Evolutionary conservation across 1,140 invertebrate species (phyloP).

Genomic region (Melipona quadrifasciata): DNA sequence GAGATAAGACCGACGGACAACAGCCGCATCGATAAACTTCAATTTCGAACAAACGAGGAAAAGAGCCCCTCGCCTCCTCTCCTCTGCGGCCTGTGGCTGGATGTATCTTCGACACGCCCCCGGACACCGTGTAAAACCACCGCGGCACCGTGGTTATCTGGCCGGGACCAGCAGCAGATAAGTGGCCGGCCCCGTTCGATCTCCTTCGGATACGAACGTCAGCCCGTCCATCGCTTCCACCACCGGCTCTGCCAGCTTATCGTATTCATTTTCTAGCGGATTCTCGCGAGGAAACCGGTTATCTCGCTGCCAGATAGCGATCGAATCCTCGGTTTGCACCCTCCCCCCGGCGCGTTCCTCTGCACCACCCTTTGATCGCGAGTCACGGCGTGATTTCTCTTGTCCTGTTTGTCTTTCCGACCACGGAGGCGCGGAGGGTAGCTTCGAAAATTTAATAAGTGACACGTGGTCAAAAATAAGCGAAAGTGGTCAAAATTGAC

Average conservation of each 20-base stretch:
- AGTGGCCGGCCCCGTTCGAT: conserved; percentile 56
- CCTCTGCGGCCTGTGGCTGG: neutral
- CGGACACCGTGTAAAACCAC: conserved; percentile 66
- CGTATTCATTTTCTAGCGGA: conserved; percentile 49
- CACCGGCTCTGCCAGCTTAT: conserved; percentile 30
- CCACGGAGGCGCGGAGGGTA: too few species aligned
- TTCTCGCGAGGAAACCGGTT: conserved; percentile 41
- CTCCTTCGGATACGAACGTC: conserved; percentile 45
- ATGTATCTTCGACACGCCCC: conserved; percentile 65
- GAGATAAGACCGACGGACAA: conserved; percentile 59
- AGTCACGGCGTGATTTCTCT: too few species aligned
- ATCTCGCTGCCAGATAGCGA: conserved; percentile 14
- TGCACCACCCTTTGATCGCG: too few species aligned
- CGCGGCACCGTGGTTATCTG: conserved; percentile 53
- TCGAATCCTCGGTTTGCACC: conserved; percentile 18
- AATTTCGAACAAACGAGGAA: conserved; percentile 68
- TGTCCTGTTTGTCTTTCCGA: too few species aligned
- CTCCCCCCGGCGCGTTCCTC: too few species aligned
- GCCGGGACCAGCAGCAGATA: conserved; percentile 56
- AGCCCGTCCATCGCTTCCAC: conserved; percentile 28
- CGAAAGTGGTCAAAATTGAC: too few species aligned
- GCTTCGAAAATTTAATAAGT: too few species aligned
- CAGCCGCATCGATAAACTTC: conserved; percentile 65
- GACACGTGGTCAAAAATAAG: too few species aligned
- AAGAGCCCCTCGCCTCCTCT: conserved; percentile 36